Conservation (phyloP, 2,113 vertebrate genomes). For the Silurus meridionalis region DNA sequence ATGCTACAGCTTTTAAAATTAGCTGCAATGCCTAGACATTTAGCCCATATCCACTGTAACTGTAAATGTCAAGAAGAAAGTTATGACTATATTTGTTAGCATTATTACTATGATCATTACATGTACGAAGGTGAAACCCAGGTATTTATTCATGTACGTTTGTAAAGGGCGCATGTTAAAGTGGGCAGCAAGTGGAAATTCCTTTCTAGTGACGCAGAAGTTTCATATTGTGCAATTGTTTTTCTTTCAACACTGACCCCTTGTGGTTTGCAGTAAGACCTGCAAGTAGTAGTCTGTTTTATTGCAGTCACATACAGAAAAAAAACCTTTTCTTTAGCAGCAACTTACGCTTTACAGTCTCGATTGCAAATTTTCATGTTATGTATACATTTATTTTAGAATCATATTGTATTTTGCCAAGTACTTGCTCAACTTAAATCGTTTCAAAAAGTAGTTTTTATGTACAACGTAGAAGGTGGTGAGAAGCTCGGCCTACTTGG, state of each 20-base stretch:
- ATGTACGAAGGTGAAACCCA: background rate
- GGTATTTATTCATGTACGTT: background rate
- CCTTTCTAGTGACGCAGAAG: background rate
- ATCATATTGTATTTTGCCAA: background rate
- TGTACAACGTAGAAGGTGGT: background rate
- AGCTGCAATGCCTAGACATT: background rate
- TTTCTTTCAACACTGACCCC: constrained; percentile 54
- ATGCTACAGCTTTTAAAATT: background rate
- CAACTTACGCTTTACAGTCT: background rate
- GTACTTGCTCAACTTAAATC: background rate
- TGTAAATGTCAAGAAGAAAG: background rate
- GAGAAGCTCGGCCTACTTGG: too few relatives aligned
- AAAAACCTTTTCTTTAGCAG: background rate
- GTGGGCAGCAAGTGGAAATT: background rate
- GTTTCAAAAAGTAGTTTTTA: background rate
- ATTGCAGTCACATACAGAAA: background rate
- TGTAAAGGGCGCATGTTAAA: background rate
- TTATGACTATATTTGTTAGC: background rate
- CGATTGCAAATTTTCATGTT: too few relatives aligned
- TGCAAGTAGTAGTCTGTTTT: constrained; percentile 32
- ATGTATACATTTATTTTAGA: background rate
- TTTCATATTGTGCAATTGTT: background rate
- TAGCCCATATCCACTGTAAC: background rate
- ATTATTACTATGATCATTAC: background rate
- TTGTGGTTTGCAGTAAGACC: constrained; percentile 50